Evolutionary conservation across 2,113 vertebrate species (phyloP).

Genomic region (Trematocara variabile): DNA sequence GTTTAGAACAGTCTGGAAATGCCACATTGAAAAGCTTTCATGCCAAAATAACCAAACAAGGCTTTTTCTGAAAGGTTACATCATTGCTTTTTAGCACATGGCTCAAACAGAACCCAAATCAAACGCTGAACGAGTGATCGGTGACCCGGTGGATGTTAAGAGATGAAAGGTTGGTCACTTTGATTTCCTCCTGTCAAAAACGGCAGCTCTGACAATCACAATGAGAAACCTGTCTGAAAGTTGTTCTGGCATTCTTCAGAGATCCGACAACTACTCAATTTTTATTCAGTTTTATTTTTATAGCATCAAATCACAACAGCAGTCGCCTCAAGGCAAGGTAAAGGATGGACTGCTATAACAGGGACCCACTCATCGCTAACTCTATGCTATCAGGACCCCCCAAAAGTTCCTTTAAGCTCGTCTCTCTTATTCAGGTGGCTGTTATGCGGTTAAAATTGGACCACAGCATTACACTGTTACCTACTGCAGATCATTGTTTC

Average conservation of each 20-base stretch:
- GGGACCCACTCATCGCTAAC: rapidly evolving
- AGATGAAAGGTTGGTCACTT: neutral
- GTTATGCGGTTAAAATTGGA: rapidly evolving
- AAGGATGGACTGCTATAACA: neutral
- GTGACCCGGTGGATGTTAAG: neutral
- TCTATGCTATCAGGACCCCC: neutral
- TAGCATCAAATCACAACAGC: neutral
- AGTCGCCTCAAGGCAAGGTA: neutral
- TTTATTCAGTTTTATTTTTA: neutral
- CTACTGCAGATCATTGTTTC: neutral
- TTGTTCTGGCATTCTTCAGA: neutral
- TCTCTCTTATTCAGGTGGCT: rapidly evolving
- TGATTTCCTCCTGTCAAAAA: neutral
- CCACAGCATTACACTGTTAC: neutral
- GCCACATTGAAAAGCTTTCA: neutral
- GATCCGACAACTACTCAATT: neutral
- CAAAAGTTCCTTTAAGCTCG: neutral
- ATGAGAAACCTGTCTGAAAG: neutral
- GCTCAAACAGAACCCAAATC: neutral
- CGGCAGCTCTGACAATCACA: rapidly evolving
- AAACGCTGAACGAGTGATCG: neutral
- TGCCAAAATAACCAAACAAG: neutral
- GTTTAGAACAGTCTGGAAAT: neutral
- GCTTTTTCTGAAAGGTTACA: rapidly evolving
- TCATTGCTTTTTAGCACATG: rapidly evolving